phyloP scores from a whole-genome alignment of 2,113 vertebrate species.

The Ploceus nigricollis region DNA sequence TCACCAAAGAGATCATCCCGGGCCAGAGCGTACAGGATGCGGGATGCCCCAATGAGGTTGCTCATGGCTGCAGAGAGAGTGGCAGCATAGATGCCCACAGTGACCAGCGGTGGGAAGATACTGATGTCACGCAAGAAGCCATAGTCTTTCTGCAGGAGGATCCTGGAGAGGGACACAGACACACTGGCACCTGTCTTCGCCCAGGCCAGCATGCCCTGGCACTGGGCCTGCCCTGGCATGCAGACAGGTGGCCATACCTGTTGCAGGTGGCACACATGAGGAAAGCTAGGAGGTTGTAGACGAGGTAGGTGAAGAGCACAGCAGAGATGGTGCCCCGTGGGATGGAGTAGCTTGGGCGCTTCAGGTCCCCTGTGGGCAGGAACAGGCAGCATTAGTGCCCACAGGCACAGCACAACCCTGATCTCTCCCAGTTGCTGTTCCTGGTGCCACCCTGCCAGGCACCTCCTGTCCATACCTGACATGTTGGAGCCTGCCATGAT shows the following conservation, averaged over 20 bases:
- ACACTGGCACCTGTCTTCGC: fast-evolving
- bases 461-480: background rate
- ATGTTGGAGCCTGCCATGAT: slow-evolving; percentile 51
- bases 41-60: slow-evolving; percentile 88
- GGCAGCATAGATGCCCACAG: slow-evolving; percentile 84
- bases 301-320: slow-evolving; percentile 88
- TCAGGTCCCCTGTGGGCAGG: slow-evolving; percentile 78
- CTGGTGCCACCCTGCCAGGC: background rate
- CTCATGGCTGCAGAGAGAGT: slow-evolving; percentile 89
- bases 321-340: slow-evolving; percentile 88
- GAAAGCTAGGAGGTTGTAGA: slow-evolving; percentile 82
- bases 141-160: slow-evolving; percentile 84
- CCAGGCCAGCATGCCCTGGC: background rate
- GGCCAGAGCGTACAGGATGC: slow-evolving; percentile 87
- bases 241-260: slow-evolving; percentile 55
- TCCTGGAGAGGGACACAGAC: slow-evolving; percentile 40
- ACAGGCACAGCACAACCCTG: background rate
- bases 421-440: background rate
- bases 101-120: slow-evolving; percentile 83
- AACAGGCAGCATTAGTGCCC: background rate
- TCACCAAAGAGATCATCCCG: slow-evolving; percentile 88
- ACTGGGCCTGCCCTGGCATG: background rate
- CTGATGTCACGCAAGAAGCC: slow-evolving; percentile 87
- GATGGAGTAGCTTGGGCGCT: slow-evolving; percentile 87
- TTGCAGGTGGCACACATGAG: slow-evolving; percentile 86